A percentile compares a stretch with the other conserved stretches of the same genome.
phyloP scores from a whole-genome alignment of 2,797 vertebrate species.

The Cirrhinus mrigala region DNA sequence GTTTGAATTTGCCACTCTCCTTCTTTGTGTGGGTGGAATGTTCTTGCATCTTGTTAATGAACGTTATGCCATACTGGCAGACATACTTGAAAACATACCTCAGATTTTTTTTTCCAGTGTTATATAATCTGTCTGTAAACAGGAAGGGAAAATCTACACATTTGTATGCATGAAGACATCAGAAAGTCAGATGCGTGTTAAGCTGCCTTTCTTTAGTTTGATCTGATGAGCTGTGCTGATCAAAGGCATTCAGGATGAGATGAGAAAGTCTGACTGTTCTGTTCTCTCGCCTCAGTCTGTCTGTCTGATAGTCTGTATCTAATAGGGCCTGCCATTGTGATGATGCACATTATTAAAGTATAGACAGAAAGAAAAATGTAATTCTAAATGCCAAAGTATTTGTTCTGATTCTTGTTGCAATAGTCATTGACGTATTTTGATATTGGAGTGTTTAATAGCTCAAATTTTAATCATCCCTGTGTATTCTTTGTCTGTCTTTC shows the following conservation, averaged over 20 bases:
- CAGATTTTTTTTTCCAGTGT: background rate
- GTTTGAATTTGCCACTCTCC: slow-evolving; percentile 4
- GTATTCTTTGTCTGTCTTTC: background rate
- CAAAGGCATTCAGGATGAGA: slow-evolving; percentile 53
- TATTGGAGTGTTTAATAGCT: background rate
- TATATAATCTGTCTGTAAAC: slow-evolving; percentile 11
- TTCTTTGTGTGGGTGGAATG: slow-evolving; percentile 46
- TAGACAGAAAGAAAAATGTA: slow-evolving; percentile 12
- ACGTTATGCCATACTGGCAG: slow-evolving; percentile 41
- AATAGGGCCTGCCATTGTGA: slow-evolving; percentile 53
- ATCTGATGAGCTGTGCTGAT: slow-evolving; percentile 55
- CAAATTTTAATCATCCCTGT: background rate
- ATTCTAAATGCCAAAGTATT: background rate
- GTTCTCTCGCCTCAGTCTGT: slow-evolving; percentile 37
- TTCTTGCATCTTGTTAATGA: slow-evolving; percentile 21
- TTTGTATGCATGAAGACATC: slow-evolving; percentile 27
- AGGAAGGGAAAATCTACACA: background rate
- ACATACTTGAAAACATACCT: background rate
- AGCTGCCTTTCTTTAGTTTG: slow-evolving; percentile 30
- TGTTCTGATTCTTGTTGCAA: background rate
- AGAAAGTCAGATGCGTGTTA: slow-evolving; percentile 23
- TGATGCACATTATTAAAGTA: slow-evolving; percentile 24
- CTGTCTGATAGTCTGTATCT: slow-evolving; percentile 57
- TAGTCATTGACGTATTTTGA: background rate
- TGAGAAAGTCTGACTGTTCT: slow-evolving; percentile 49